A percentile compares a stretch with the other conserved stretches of the same genome.
Evolutionary conservation across 2,113 vertebrate species (phyloP).

Genomic region (Ahaetulla prasina): DNA sequence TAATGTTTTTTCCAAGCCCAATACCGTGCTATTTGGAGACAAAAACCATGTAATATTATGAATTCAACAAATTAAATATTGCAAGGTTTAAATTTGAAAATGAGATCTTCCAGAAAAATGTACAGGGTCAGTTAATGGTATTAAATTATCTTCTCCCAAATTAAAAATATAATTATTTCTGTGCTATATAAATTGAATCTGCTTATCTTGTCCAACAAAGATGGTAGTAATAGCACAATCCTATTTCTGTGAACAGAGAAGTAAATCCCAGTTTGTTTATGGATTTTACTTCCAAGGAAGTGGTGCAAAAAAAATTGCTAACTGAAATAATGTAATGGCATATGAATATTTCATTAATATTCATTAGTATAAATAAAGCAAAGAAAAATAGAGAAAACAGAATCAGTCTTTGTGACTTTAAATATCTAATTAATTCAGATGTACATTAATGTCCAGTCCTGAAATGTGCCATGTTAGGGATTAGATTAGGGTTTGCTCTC

Average conservation of each 20-base stretch:
- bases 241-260: background rate
- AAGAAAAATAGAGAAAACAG: background rate
- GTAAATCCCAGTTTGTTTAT: background rate
- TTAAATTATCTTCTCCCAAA: background rate
- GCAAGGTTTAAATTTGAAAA: background rate
- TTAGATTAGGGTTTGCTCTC: background rate
- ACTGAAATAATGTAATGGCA: constrained; percentile 7
- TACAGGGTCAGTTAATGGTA: background rate
- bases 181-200: background rate
- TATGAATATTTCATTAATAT: background rate
- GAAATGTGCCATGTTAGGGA: background rate
- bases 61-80: background rate
- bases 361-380: background rate
- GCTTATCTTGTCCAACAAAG: background rate
- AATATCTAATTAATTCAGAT: background rate
- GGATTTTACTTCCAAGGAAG: background rate
- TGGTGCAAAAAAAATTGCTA: background rate
- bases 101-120: background rate
- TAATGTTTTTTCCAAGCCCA: background rate
- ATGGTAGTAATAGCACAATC: background rate
- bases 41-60: background rate
- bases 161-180: background rate
- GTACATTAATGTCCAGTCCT: background rate
- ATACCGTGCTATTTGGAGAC: background rate
- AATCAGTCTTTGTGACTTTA: background rate